Percentiles rank a stretch among this genome's conserved stretches.
phyloP scores from a whole-genome alignment of 2,888 invertebrate species.

The Tubulanus polymorphus region DNA sequence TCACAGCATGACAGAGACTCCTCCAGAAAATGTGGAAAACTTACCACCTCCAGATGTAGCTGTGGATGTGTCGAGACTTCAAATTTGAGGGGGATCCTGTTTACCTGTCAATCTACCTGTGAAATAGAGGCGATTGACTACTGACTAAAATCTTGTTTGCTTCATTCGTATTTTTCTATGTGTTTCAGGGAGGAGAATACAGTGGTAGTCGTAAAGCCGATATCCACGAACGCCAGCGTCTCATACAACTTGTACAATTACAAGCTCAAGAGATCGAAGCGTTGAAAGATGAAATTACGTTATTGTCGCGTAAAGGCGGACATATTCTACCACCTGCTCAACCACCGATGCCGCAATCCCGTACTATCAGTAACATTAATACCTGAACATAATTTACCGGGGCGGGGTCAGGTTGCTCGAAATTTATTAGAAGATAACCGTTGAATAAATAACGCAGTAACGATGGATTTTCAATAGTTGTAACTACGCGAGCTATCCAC shows the following conservation, averaged over 20 bases:
- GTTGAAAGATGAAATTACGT: constrained; percentile 51
- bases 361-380: neutral
- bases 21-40: no score
- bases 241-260: constrained; percentile 51
- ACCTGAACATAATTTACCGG: neutral
- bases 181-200: constrained; percentile 43
- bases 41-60: no score
- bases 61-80: no score
- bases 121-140: no score
- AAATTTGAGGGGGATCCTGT: no score
- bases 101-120: no score
- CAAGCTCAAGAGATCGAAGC: constrained; percentile 54
- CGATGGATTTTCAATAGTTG: no score
- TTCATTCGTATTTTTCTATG: neutral
- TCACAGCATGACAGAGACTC: no score
- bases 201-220: constrained; percentile 41
- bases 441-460: no score
- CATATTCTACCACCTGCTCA: constrained; percentile 53
- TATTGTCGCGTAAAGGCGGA: constrained; percentile 53
- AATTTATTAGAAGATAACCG: no score
- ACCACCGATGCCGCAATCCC: constrained; percentile 40
- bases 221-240: constrained; percentile 44
- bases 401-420: neutral
- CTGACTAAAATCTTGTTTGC: no score
- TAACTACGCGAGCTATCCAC: no score